phyloP scores from a whole-genome alignment of 2,113 vertebrate species.

The Nestor notabilis region DNA sequence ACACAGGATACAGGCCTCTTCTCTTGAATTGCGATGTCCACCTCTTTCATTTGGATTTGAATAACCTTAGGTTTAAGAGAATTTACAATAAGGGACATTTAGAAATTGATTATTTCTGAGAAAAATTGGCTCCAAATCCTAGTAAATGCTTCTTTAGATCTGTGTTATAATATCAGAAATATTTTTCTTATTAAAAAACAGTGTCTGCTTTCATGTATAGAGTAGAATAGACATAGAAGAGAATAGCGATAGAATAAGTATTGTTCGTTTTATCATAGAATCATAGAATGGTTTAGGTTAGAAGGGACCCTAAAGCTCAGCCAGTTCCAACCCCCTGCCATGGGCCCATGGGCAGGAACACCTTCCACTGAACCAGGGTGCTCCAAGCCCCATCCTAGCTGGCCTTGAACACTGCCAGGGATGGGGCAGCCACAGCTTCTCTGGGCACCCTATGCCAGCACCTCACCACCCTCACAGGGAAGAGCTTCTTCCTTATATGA shows the following conservation, averaged over 20 bases:
- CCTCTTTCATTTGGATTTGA: neutral
- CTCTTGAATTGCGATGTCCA: neutral
- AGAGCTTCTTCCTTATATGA: neutral
- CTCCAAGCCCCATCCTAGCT: neutral
- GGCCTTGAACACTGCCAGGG: neutral
- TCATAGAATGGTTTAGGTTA: neutral
- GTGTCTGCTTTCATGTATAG: neutral
- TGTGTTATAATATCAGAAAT: neutral
- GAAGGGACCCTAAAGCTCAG: neutral
- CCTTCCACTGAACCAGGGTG: neutral
- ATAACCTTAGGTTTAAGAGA: neutral
- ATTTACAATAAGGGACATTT: neutral
- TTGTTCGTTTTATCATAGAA: neutral
- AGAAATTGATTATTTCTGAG: neutral
- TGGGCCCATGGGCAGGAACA: accelerated
- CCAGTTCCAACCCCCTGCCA: neutral
- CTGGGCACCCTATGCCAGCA: accelerated
- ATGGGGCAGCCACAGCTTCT: neutral
- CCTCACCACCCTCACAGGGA: neutral
- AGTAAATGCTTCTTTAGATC: neutral
- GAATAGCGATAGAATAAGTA: neutral
- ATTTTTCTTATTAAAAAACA: neutral
- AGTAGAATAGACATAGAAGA: neutral
- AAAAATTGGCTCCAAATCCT: neutral
- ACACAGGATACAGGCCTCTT: neutral